Conservation (phyloP, 1,140 invertebrate genomes). For the Galleria mellonella region DNA sequence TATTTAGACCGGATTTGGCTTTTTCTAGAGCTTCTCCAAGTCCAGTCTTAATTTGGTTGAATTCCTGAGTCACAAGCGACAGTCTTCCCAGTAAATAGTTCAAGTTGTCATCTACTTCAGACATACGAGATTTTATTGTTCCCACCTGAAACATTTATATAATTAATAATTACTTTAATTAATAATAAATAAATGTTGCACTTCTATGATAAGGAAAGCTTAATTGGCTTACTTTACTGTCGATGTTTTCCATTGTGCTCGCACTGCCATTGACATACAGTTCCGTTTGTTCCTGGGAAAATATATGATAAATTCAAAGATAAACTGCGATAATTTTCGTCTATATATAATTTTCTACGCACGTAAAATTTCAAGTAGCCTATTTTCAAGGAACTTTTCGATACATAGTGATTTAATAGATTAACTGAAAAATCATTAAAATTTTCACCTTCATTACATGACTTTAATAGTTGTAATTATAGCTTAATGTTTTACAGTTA, state of each 20-base stretch:
- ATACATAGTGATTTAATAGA: too few relatives aligned
- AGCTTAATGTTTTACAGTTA: too few relatives aligned
- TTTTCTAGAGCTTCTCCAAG: conserved; percentile 82
- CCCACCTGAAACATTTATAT: conserved; percentile 73
- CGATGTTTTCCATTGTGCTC: conserved; percentile 86
- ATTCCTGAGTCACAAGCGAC: conserved; percentile 89
- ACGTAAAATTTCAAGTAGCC: too few relatives aligned
- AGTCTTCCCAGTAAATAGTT: conserved; percentile 89
- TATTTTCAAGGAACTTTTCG: too few relatives aligned
- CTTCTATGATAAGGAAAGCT: conserved; percentile 4
- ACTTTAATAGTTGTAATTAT: too few relatives aligned
- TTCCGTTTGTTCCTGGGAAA: conserved; percentile 84
- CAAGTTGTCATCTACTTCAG: conserved; percentile 88
- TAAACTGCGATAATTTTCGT: too few relatives aligned
- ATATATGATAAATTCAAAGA: not conserved
- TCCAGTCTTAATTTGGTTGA: conserved; percentile 87
- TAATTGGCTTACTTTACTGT: conserved; percentile 78
- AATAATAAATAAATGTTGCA: conserved; percentile 4
- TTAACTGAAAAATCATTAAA: too few relatives aligned
- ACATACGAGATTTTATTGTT: conserved; percentile 85
- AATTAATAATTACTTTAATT: conserved; percentile 2
- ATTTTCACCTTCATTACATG: too few relatives aligned
- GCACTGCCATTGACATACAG: conserved; percentile 88
- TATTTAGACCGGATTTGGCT: conserved; percentile 80
- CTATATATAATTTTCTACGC: too few relatives aligned